phyloP scores from a whole-genome alignment of 1,140 invertebrate genomes.

The Micrasema minimum region DNA sequence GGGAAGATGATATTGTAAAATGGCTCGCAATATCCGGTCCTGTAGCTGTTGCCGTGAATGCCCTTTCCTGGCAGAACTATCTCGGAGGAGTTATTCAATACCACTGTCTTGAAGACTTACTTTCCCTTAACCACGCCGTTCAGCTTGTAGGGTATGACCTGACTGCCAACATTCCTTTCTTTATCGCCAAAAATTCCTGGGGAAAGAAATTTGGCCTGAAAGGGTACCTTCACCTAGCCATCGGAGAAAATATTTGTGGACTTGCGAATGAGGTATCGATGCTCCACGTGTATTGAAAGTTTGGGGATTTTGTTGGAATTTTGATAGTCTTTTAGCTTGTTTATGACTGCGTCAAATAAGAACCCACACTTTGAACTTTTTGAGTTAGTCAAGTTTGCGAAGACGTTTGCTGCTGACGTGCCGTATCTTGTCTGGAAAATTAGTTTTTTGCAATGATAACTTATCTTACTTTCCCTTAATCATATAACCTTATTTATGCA shows the following conservation, averaged over 20 bases:
- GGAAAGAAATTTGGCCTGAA: conserved; percentile 78
- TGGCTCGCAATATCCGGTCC: conserved; percentile 78
- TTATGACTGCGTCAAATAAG: no score
- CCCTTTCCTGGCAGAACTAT: conserved; percentile 88
- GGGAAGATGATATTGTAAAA: conserved; percentile 75
- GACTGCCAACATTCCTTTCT: conserved; percentile 78
- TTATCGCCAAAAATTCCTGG: conserved; percentile 90
- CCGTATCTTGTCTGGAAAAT: no score
- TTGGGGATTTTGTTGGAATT: no score
- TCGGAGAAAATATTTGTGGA: conserved; percentile 84
- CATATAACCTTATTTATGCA: no score
- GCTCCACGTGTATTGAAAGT: conserved; percentile 34
- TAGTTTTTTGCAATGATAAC: no score
- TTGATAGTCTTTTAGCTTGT: no score
- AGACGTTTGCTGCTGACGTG: no score
- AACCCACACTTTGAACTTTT: no score
- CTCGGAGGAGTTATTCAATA: conserved; percentile 86
- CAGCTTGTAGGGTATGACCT: conserved; percentile 87
- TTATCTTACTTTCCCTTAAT: no score
- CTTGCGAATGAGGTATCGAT: conserved; percentile 67
- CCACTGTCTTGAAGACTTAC: conserved; percentile 74
- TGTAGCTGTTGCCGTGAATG: conserved; percentile 83
- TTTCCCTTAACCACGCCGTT: conserved; percentile 84
- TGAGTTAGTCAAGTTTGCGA: no score
- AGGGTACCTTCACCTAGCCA: conserved; percentile 83